Percentiles rank a stretch among this genome's conserved stretches.
Conservation (phyloP, 2,797 vertebrate genomes). For the Taeniopygia guttata region DNA sequence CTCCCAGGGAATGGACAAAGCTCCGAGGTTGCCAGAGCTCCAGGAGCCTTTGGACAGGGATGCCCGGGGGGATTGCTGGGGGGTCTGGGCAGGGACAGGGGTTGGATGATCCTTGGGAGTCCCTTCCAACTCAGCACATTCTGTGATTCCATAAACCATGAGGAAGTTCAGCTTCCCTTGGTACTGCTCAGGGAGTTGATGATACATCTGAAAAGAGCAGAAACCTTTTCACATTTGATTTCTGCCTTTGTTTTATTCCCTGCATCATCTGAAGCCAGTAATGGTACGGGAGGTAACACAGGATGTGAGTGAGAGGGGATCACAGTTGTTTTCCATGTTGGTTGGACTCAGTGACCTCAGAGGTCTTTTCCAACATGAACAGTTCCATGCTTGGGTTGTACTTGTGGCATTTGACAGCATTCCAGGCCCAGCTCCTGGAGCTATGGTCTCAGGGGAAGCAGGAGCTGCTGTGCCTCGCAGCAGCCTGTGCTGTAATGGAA, state of each 20-base stretch:
- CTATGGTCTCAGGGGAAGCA: background rate
- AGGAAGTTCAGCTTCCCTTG: background rate
- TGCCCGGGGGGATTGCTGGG: background rate
- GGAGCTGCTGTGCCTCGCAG: background rate
- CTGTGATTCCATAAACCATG: background rate
- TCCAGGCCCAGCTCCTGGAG: background rate
- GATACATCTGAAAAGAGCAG: background rate
- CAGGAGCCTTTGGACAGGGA: background rate
- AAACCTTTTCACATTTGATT: background rate
- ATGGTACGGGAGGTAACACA: background rate
- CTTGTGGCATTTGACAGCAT: background rate
- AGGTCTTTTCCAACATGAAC: background rate
- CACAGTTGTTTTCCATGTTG: background rate
- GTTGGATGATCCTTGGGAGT: background rate
- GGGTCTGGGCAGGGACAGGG: fast-evolving
- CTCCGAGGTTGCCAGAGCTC: background rate
- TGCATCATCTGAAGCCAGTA: background rate
- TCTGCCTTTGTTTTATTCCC: background rate
- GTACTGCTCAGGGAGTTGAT: background rate
- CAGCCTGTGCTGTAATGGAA: background rate
- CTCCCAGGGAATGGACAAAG: background rate
- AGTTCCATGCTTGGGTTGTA: background rate
- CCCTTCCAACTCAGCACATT: background rate
- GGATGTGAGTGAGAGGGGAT: background rate
- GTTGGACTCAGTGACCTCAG: background rate